phyloP scores from a whole-genome alignment of 2,113 vertebrate species.

The Podarcis muralis region DNA sequence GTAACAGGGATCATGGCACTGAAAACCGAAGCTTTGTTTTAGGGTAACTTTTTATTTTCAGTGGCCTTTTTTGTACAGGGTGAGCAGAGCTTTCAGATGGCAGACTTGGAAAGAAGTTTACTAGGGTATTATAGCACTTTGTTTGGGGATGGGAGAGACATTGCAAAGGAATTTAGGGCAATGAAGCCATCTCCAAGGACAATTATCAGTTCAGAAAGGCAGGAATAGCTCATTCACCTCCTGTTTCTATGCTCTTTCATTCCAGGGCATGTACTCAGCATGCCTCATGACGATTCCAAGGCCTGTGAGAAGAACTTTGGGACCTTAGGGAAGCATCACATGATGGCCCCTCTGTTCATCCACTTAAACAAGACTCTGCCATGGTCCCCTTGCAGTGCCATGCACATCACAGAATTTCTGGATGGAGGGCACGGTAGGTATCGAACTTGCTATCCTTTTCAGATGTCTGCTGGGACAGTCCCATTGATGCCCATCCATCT shows the following conservation, averaged over 20 bases:
- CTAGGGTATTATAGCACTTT: neutral
- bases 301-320: slow-evolving; percentile 88
- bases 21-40: neutral
- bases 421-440: slow-evolving; percentile 89
- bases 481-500: neutral
- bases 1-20: neutral
- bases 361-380: slow-evolving; percentile 88
- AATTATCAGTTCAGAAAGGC: neutral
- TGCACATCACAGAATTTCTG: slow-evolving; percentile 94
- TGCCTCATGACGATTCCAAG: slow-evolving; percentile 95
- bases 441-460: neutral
- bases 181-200: neutral
- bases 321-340: slow-evolving; percentile 81
- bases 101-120: neutral
- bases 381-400: slow-evolving; percentile 95
- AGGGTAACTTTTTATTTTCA: neutral
- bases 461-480: too few relatives aligned
- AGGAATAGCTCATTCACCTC: neutral
- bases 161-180: neutral
- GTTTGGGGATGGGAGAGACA: neutral
- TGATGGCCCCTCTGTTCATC: slow-evolving; percentile 92
- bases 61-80: neutral
- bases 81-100: neutral
- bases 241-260: neutral
- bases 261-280: slow-evolving; percentile 93